Evolutionary conservation across 1,140 invertebrate genomes (phyloP).

Genomic region (Pogonognathellus flavescens): DNA sequence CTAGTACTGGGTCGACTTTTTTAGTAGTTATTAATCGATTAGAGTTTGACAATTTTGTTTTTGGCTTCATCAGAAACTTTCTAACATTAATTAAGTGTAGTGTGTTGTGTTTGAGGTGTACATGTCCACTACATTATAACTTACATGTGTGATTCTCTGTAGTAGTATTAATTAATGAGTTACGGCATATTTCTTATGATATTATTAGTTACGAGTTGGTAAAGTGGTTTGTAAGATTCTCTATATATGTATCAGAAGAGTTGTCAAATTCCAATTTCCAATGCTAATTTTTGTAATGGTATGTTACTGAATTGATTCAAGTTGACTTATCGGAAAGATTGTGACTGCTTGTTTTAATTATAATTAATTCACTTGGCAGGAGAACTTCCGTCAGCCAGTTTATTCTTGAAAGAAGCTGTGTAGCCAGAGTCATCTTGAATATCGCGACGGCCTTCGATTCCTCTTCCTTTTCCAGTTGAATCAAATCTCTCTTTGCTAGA

Average conservation of each 20-base stretch:
- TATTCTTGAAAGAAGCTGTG: conserved; percentile 89
- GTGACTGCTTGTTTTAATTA: conserved; percentile 15
- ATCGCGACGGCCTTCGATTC: conserved; percentile 87
- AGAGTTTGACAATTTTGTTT: not conserved
- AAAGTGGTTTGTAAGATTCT: conserved; percentile 45
- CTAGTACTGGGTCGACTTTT: no score
- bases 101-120: not conserved
- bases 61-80: conserved; percentile 27
- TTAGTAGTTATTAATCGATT: not conserved
- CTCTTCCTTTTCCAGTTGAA: conserved; percentile 87
- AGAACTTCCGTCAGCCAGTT: conserved; percentile 69
- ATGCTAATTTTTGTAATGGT: conserved; percentile 16
- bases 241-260: conserved; percentile 12
- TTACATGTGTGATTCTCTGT: not conserved
- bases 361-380: conserved; percentile 55
- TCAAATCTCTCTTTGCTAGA: conserved; percentile 91
- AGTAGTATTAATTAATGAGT: conserved; percentile 13
- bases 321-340: conserved; percentile 16
- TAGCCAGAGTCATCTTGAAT: conserved; percentile 84
- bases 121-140: conserved; percentile 19
- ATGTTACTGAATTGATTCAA: conserved; percentile 27
- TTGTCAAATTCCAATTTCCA: conserved; percentile 37
- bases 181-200: not conserved
- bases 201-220: conserved; percentile 2
- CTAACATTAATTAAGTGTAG: conserved; percentile 1